phyloP scores from a whole-genome alignment of 2,888 invertebrate species.

The Nezara viridula region DNA sequence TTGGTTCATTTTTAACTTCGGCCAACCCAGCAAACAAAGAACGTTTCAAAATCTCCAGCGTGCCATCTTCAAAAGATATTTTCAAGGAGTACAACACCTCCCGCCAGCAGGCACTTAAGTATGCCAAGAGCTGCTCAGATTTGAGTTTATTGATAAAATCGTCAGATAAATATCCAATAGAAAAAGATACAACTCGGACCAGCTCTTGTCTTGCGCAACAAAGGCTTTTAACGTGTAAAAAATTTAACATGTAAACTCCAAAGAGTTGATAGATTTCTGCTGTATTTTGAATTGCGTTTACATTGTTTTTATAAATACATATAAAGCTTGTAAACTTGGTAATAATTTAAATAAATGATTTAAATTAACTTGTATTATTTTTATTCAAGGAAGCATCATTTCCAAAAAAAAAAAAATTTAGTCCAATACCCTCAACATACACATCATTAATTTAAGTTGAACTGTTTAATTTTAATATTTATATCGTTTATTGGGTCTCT shows the following conservation, averaged over 20 bases:
- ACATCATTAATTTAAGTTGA: too few species aligned
- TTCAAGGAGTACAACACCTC: neutral
- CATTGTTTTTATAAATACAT: neutral
- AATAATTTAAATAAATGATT: neutral
- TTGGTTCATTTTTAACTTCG: neutral
- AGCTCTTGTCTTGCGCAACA: neutral
- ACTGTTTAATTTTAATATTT: too few species aligned
- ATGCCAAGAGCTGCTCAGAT: conserved; percentile 5
- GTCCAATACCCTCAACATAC: too few species aligned
- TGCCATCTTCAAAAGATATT: neutral
- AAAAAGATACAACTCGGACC: neutral
- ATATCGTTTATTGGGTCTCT: too few species aligned
- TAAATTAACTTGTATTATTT: neutral
- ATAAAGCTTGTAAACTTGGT: neutral
- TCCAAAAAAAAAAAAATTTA: too few species aligned
- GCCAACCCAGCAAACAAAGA: neutral
- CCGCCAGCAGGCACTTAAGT: neutral
- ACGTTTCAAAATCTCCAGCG: neutral
- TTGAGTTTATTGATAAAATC: neutral
- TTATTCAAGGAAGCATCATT: neutral
- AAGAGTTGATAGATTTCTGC: neutral
- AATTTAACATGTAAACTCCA: neutral
- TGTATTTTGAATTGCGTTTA: neutral
- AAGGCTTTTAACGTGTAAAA: neutral
- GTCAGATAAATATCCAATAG: neutral